These are phyloP conservation scores for Pteruthius melanotis DNA, from an alignment of 2,113 vertebrate genomes.

Conservation along the genomic window DNA sequence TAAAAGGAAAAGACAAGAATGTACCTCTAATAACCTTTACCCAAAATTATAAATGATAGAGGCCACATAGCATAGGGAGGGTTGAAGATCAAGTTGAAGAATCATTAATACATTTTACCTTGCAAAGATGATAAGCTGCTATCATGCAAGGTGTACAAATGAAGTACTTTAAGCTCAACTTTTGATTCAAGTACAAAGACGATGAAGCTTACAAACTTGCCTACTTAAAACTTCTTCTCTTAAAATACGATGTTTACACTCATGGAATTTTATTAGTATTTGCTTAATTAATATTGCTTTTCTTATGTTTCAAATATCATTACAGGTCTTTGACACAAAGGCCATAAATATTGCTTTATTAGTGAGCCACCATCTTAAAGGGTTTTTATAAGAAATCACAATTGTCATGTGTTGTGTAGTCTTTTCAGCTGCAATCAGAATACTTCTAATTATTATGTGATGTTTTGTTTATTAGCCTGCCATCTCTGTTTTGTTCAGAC, in stretches of 20 bases:
- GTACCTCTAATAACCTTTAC: background rate
- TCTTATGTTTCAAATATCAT: background rate
- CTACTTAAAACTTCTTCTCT: background rate
- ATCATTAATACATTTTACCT: background rate
- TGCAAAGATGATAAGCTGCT: background rate
- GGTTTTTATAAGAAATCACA: background rate
- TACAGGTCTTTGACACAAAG: background rate
- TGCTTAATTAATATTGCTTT: background rate
- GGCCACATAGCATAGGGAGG: fast-evolving
- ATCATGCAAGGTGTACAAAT: background rate
- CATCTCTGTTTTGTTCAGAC: background rate
- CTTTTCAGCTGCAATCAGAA: background rate
- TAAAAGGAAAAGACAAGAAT: background rate
- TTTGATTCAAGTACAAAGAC: background rate
- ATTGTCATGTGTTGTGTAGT: background rate
- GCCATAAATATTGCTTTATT: background rate
- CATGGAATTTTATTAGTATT: background rate
- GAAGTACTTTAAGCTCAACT: background rate
- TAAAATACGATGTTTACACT: background rate
- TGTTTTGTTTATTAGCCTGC: background rate
- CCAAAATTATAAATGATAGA: background rate
- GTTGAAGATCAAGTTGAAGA: background rate
- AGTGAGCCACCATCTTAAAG: background rate
- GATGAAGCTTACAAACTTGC: background rate
- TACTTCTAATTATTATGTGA: background rate